A percentile compares a stretch with the other conserved stretches of the same genome.
Conservation (phyloP, 2,888 invertebrate species). For the Eudasyphora cyanicolor region DNA sequence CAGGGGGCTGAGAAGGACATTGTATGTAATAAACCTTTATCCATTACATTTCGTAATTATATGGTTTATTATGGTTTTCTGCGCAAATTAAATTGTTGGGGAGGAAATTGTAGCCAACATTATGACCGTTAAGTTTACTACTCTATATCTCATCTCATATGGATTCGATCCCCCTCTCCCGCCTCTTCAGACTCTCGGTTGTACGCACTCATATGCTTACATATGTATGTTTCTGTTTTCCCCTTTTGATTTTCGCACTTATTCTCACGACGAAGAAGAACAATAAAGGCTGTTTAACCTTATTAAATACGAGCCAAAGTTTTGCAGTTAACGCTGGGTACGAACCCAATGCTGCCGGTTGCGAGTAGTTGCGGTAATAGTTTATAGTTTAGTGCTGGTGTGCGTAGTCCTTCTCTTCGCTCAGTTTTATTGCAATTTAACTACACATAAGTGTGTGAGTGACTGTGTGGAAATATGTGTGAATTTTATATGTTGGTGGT, state of each 20-base stretch:
- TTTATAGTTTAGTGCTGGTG: not conserved
- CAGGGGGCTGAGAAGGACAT: not conserved
- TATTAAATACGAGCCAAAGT: slow-evolving; percentile 38
- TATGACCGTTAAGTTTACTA: slow-evolving; percentile 46
- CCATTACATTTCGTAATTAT: slow-evolving; percentile 41
- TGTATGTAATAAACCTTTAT: slow-evolving; percentile 33
- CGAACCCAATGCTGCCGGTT: not conserved
- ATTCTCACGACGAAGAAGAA: not conserved
- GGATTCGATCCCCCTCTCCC: too few species aligned
- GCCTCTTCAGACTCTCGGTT: not conserved
- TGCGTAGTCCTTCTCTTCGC: not conserved
- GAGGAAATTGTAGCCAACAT: slow-evolving; percentile 34
- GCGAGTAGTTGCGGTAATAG: not conserved
- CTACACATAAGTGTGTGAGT: not conserved
- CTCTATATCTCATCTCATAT: not conserved
- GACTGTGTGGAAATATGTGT: not conserved
- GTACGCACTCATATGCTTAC: not conserved
- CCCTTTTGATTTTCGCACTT: not conserved
- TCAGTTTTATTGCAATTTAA: slow-evolving; percentile 1
- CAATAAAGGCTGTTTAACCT: slow-evolving; percentile 37
- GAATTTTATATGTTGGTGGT: not conserved
- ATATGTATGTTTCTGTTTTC: slow-evolving; percentile 9
- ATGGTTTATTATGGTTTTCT: slow-evolving; percentile 39
- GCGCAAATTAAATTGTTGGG: slow-evolving; percentile 38
- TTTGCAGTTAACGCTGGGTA: not conserved